These are phyloP conservation scores for Tenthredo livida DNA, from an alignment of 2,888 invertebrate genomes.

Conservation along the genomic window DNA sequence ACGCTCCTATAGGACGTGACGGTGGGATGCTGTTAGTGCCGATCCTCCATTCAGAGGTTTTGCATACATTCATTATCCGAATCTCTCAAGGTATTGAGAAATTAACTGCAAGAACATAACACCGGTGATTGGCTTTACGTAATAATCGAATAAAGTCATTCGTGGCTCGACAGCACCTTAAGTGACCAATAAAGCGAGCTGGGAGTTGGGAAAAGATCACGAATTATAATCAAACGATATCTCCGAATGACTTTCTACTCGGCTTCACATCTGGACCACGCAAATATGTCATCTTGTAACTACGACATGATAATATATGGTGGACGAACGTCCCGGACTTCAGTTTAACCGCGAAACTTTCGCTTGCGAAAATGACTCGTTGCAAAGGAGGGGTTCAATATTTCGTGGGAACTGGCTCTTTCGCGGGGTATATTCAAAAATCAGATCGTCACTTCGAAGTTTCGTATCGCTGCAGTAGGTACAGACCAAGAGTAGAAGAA, in stretches of 20 bases:
- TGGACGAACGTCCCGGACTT: background rate
- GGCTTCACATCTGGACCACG: constrained; percentile 27
- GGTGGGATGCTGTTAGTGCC: background rate
- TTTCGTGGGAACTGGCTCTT: background rate
- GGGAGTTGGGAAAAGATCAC: background rate
- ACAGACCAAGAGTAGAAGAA: background rate
- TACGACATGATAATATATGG: background rate
- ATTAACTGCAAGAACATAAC: background rate
- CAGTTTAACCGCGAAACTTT: constrained; percentile 34
- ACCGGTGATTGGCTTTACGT: background rate
- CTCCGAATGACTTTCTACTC: constrained; percentile 26
- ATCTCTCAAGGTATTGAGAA: background rate
- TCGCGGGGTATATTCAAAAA: background rate
- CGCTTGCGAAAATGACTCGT: constrained; percentile 26
- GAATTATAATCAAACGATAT: constrained; percentile 35
- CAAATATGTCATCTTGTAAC: constrained; percentile 31
- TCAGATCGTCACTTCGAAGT: background rate
- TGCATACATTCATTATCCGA: background rate
- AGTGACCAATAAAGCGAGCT: background rate
- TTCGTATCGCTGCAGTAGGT: background rate
- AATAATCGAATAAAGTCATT: background rate
- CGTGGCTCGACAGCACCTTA: background rate
- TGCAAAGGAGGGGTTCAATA: constrained; percentile 7
- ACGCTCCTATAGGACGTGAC: background rate
- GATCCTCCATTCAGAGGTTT: constrained; percentile 5